These are phyloP conservation scores for Lophius piscatorius DNA, from an alignment of 2,113 vertebrate species.

Conservation along the genomic window DNA sequence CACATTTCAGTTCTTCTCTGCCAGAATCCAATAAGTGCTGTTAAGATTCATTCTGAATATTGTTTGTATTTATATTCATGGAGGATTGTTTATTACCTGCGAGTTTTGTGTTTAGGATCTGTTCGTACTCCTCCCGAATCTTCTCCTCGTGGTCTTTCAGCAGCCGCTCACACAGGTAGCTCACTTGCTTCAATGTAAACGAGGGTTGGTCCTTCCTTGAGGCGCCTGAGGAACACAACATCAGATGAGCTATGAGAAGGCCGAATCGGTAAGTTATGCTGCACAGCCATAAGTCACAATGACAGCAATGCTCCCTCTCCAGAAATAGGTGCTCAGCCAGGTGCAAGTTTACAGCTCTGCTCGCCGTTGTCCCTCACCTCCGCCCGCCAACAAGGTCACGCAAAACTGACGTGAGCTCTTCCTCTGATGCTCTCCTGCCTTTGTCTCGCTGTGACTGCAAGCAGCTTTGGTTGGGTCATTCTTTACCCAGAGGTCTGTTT, in stretches of 20 bases:
- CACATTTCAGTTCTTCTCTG: too few relatives aligned
- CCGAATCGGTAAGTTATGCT: background rate
- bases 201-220: constrained; percentile 91
- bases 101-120: constrained; percentile 92
- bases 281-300: background rate
- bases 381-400: constrained; percentile 24
- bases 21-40: too few relatives aligned
- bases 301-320: constrained; percentile 14
- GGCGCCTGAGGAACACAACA: constrained; percentile 75
- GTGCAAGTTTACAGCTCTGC: constrained; percentile 30
- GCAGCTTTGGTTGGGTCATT: constrained; percentile 19
- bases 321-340: constrained; percentile 21
- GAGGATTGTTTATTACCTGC: constrained; percentile 77
- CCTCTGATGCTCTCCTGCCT: background rate
- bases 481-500: constrained; percentile 26
- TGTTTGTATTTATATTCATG: too few relatives aligned
- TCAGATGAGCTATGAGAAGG: constrained; percentile 4
- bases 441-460: constrained; percentile 25
- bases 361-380: constrained; percentile 10
- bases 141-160: constrained; percentile 93
- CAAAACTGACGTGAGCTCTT: constrained; percentile 28
- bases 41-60: too few relatives aligned
- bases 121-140: constrained; percentile 92
- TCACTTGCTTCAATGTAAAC: constrained; percentile 91
- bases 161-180: constrained; percentile 90